Percentiles rank a stretch among this genome's conserved stretches.
These are phyloP conservation scores for Leuciscus idus DNA, from an alignment of 2,113 vertebrate species.

Conservation along the genomic window DNA sequence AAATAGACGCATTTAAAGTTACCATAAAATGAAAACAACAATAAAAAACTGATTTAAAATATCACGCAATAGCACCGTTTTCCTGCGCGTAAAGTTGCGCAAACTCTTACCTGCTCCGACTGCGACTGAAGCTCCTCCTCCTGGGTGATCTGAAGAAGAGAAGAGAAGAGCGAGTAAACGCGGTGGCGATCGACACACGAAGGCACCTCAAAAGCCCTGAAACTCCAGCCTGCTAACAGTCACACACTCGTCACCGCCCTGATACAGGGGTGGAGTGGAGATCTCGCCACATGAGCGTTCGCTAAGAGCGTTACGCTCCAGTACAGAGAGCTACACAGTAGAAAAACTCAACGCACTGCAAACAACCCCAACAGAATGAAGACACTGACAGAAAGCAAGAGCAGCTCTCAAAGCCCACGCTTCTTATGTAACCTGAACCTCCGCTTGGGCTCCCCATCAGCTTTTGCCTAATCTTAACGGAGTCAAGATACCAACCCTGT, in stretches of 20 bases:
- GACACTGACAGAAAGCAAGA: constrained; percentile 1
- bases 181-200: constrained; percentile 28
- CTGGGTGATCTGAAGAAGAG: constrained; percentile 91
- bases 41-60: too few species aligned
- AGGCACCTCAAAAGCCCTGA: constrained; percentile 40
- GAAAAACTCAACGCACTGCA: constrained; percentile 26
- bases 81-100: background rate
- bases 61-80: too few species aligned
- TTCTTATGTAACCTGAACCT: constrained; percentile 33
- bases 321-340: constrained; percentile 8
- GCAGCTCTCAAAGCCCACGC: constrained; percentile 10
- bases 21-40: too few species aligned
- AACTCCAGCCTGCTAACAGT: constrained; percentile 30
- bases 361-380: constrained; percentile 21
- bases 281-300: background rate
- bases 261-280: constrained; percentile 35
- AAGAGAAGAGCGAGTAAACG: constrained; percentile 39
- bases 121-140: constrained; percentile 96
- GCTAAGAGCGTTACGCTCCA: constrained; percentile 7
- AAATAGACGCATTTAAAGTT: too few species aligned
- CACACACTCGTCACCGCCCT: constrained; percentile 22
- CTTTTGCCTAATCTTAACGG: constrained; percentile 7
- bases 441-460: constrained; percentile 39
- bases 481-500: constrained; percentile 36
- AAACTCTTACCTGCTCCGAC: constrained; percentile 90